A percentile compares a stretch with the other conserved stretches of the same genome.
phyloP scores from a whole-genome alignment of 2,888 invertebrate species.

The Chymomyza caudatula region DNA sequence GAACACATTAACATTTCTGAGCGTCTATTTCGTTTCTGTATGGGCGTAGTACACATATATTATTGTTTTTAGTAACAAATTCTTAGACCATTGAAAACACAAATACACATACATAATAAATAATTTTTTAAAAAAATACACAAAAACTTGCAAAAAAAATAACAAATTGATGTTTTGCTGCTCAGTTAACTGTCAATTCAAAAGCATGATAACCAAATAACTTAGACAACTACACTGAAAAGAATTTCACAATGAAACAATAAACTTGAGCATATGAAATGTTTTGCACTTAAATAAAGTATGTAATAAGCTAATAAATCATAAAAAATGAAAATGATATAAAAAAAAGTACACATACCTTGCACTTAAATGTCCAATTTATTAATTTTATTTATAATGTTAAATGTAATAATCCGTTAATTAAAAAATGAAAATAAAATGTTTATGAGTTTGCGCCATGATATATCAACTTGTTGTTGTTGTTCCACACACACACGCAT shows the following conservation, averaged over 20 bases:
- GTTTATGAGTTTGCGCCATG: background rate
- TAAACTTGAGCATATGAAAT: background rate
- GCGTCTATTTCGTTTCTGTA: background rate
- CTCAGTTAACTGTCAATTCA: background rate
- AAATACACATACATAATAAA: slow-evolving; percentile 9
- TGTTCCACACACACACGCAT: background rate
- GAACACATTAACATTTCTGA: no score
- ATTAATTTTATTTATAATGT: background rate
- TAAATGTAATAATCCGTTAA: background rate
- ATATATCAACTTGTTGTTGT: background rate
- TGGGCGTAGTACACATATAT: background rate
- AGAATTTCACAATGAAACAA: background rate
- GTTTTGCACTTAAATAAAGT: slow-evolving; percentile 12
- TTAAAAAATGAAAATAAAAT: background rate
- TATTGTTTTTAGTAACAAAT: slow-evolving; percentile 29
- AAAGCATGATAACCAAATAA: slow-evolving; percentile 1
- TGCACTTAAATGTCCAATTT: slow-evolving; percentile 61
- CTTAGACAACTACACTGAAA: slow-evolving; percentile 8
- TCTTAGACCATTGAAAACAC: slow-evolving; percentile 16
- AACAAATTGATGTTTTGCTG: background rate
- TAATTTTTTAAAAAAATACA: slow-evolving; percentile 8
- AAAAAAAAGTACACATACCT: slow-evolving; percentile 65
- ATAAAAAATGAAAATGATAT: slow-evolving; percentile 21
- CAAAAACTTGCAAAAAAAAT: slow-evolving; percentile 10
- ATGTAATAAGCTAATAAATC: slow-evolving; percentile 13